Conservation (phyloP, 1,140 invertebrate genomes). For the Homarus americanus region DNA sequence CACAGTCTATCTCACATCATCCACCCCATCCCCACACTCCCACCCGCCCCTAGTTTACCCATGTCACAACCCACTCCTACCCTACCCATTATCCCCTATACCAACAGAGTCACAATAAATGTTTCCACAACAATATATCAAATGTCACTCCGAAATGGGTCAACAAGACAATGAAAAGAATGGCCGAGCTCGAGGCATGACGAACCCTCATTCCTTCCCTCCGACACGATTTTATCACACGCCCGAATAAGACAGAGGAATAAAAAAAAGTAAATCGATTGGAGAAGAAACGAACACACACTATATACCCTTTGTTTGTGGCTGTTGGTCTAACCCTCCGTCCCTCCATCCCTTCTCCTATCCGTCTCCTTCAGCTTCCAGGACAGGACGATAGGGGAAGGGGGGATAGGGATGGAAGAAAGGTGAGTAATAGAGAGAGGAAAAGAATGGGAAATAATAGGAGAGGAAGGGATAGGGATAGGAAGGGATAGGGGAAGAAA, state of each 20-base stretch:
- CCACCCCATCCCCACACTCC: not conserved
- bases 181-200: constrained; percentile 40
- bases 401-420: no score
- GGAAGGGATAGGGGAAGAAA: constrained; percentile 10
- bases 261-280: constrained; percentile 30
- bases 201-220: constrained; percentile 42
- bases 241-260: not conserved
- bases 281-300: constrained; percentile 20
- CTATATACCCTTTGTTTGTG: constrained; percentile 27
- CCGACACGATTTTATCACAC: constrained; percentile 50
- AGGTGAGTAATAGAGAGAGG: no score
- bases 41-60: not conserved
- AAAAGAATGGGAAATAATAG: no score
- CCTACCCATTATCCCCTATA: no score
- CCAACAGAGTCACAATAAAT: constrained; percentile 20
- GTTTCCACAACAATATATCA: constrained; percentile 55
- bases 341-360: no score
- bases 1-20: not conserved
- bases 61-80: not conserved
- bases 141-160: constrained; percentile 44
- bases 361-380: no score
- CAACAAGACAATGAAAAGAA: constrained; percentile 46
- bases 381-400: no score
- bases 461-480: not conserved
- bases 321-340: no score